These are phyloP conservation scores for Heterodera schachtii DNA, from an alignment of 1,140 invertebrate genomes.

Conservation along the genomic window DNA sequence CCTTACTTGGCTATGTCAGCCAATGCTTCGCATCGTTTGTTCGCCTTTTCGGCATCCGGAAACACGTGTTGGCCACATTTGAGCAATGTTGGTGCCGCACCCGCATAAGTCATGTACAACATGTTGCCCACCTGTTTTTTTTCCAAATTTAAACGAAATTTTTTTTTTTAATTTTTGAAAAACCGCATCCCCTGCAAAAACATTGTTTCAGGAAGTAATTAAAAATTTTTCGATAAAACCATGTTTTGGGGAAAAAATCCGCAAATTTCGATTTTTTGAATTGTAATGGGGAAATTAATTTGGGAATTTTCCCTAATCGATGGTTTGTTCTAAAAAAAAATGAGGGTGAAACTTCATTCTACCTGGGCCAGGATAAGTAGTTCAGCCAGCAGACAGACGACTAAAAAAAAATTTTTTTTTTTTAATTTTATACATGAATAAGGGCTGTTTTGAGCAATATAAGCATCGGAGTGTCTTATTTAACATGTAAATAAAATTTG, in stretches of 20 bases:
- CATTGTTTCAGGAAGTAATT: too few species aligned
- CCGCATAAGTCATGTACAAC: slow-evolving; percentile 42
- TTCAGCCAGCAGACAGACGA: slow-evolving; percentile 33
- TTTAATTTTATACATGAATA: neutral
- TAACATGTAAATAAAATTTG: too few species aligned
- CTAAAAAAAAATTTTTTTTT: neutral
- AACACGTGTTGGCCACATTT: slow-evolving; percentile 36
- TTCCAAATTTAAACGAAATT: too few species aligned
- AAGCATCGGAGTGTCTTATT: too few species aligned
- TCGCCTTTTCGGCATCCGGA: neutral
- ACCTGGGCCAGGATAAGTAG: slow-evolving; percentile 35
- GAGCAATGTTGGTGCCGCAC: slow-evolving; percentile 38
- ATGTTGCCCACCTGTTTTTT: slow-evolving; percentile 31
- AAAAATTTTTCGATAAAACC: too few species aligned
- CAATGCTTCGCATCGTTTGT: slow-evolving; percentile 32
- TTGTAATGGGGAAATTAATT: too few species aligned
- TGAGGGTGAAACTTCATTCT: neutral
- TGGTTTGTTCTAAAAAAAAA: neutral
- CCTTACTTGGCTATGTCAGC: neutral
- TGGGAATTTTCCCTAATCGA: too few species aligned
- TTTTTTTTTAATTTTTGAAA: too few species aligned
- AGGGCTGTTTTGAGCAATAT: too few species aligned
- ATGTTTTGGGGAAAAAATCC: too few species aligned
- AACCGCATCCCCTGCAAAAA: too few species aligned
- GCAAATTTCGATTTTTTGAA: too few species aligned